Evolutionary conservation across 1,140 invertebrate genomes (phyloP), one percentile per base, ranked within the genome.

Genomic region (Cepaea nemoralis): DNA sequence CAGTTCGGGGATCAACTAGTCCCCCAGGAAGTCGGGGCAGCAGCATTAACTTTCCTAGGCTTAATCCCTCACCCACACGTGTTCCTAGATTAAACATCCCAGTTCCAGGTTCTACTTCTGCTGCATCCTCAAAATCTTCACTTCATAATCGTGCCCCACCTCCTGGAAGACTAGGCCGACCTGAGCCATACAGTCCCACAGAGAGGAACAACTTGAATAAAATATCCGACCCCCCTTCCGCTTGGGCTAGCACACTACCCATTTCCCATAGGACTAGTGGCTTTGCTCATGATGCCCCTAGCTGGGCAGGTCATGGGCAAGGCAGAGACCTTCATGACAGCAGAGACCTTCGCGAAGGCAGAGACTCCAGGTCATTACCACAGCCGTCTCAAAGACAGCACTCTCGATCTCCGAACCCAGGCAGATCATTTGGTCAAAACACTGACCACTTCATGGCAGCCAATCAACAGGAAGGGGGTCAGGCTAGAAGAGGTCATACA

Each of bases 201-300:
- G 89, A 90, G 83, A 85, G 88, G 70, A 90, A 88, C 77, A 88
- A 88, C 87, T 84, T 89, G 70, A 90, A 88, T 77, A 90, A 88
- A 85, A 67, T 85, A 27, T 82, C 83, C 2, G 81, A 82, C 14
- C 77, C 77, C 10, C 66, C 75, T n/a, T 63, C 75, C 5, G 37
- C 75, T 31, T 10, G 77, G 39, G 42, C 63, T 31, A 45, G 77
- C 42, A 79, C 77, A 12, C 31, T 69, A 59, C 82, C 70, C 63
- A 14, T n/a, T 69, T 59, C 78, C 79, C 80, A 82, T 78, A 81
- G 82, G 79, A 69, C 76, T 83, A 63, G 66, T 77, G 66, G 73
- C 76, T 63, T 81, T 77, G 80, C 77, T 77, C 80, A 75, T 50
- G 83, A 85, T 59, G 59, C 77, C 45, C 59, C 55, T 14, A 66